Evolutionary conservation across 2,113 vertebrate species (phyloP), one percentile per base, ranked within the genome.

Genomic region (Cyphomyrus discorhynchus): DNA sequence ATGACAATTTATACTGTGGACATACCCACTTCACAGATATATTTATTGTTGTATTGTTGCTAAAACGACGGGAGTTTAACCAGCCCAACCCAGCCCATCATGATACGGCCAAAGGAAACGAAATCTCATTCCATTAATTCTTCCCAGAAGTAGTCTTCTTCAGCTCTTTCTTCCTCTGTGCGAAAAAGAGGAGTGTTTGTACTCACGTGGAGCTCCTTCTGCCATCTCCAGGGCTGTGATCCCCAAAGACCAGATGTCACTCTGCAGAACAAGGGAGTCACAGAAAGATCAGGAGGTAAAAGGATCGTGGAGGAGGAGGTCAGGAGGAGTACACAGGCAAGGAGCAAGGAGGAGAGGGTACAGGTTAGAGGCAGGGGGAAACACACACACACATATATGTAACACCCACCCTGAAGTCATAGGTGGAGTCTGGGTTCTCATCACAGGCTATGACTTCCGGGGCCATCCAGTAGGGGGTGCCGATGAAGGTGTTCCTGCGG

Each of bases 401-500:
- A 52, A 4, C 15, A 52, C 58, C 0, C 93, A 98, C 98, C 96
- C 97, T 96, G 92, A 96, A 98, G 93, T 98, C 97, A 0, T 98
- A 98, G 0, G 97, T 97, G 88, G 97, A 96, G 0, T 97, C 95
- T 0, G 97, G 96, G 91, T 98, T 97, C 92, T 98, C 96, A 0
- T 98, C 96, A 47, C 98, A 98, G 74, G 97, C 97, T 0, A 98
- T 98, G 92, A 98, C 97, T 91, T 98, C 97, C 0, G 97, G 97
- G 0, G 97, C 97, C 98, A 98, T 98, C 98, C 98, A 98, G 90
- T 97, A 98, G 0, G 98, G 97, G 8, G 98, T 98, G 86, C 98
- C 98, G 2, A 98, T 98, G 92, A 98, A 98, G 0, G 98, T 98
- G 93, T 97, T 98, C 89, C 97, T 95, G 46, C 96, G 95, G 35